Conservation (phyloP, 2,797 vertebrate genomes). For the Myiothlypis coronata region DNA sequence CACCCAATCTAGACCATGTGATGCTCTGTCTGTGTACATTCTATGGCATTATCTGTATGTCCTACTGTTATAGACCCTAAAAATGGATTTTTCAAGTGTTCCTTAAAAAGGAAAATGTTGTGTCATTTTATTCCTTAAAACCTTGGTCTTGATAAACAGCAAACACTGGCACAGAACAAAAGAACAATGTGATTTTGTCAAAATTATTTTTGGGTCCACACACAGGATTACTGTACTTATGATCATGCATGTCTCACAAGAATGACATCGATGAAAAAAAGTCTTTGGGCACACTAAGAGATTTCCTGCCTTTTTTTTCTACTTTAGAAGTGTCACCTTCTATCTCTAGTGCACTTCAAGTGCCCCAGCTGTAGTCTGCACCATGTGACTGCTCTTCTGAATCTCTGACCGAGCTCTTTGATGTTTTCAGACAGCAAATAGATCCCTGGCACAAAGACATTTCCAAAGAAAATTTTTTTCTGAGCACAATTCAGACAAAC, state of each 20-base stretch:
- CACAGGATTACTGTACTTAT: background rate
- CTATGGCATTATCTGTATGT: background rate
- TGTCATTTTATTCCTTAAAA: background rate
- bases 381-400: background rate
- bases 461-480: background rate
- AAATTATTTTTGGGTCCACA: background rate
- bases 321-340: background rate
- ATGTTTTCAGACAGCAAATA: background rate
- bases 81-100: background rate
- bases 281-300: background rate
- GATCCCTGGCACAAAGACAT: background rate
- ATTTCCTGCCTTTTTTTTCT: background rate
- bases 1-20: background rate
- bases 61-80: background rate
- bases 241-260: background rate
- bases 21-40: background rate
- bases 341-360: background rate
- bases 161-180: background rate
- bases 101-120: background rate
- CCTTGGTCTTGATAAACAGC: background rate
- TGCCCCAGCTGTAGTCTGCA: accelerated
- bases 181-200: background rate
- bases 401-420: background rate
- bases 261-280: background rate
- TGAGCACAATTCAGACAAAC: background rate